Base-by-base conservation (phyloP, 2,113 vertebrate genomes). In the Pipra filicauda region DNA sequence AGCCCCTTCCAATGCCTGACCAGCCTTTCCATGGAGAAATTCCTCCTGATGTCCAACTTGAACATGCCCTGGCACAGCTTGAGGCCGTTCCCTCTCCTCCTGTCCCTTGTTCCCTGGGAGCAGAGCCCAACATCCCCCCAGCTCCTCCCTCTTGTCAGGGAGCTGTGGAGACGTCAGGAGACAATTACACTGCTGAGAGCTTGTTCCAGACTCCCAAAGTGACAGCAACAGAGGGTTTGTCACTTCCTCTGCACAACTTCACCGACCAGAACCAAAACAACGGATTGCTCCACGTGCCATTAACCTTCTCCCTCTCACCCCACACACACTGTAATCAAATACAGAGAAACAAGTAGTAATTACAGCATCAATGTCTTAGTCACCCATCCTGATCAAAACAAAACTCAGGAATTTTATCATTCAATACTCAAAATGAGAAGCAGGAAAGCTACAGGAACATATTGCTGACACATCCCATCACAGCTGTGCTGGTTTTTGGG, bases 221-320 rank as follows among this genome's bases (percentile, higher is more conserved):
- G 6, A 46, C 41, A 74, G 61, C 76, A 57, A 8, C 26, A 18
- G 15, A 65, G 54, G 6, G 33, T 92, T 94, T 81, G 93, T 91
- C 93, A 92, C 69, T 91, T 92, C 95, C 95, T 91, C 83, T 43
- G 65, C 69, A 18, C 71, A 15, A 2, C 79, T 86, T 15, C 91
- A 41, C 43, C 51, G 23, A 1, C n/a, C 11, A 49, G 33, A 84
- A 44, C 28, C 79, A 71, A 80, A 95, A 55, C 91, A 85, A 54
- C 1, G 48, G 91, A 92, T 95, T 95, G 94, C 94, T 69, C 28
- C 94, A 95, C 12, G 69, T 5, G 87, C 80, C 86, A 61, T 15
- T 64, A 58, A 1, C 77, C 70, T 23, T 8, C 27, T 8, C 11
- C 74, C 59, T 10, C 83, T 81, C 72, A 15, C 69, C 57, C 7